Percentiles rank a stretch among this genome's conserved stretches.
Conservation (phyloP, 2,113 vertebrate species). For the Elaphurus davidianus region DNA sequence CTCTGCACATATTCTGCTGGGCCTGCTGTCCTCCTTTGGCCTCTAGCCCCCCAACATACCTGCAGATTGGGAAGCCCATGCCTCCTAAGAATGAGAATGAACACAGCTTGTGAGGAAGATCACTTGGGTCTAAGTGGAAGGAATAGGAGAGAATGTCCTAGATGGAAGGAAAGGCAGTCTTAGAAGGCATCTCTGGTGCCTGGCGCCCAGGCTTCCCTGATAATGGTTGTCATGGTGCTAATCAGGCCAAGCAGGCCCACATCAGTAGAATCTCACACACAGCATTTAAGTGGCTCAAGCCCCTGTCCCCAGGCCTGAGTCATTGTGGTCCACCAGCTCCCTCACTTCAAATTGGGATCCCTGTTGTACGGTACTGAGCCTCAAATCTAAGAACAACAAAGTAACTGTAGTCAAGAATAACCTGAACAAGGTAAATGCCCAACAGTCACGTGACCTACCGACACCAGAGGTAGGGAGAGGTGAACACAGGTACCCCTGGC, state of each 20-base stretch:
- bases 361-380: neutral
- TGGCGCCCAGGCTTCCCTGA: neutral
- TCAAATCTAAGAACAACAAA: neutral
- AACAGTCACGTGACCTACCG: neutral
- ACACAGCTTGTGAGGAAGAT: neutral
- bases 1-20: slow-evolving; percentile 55
- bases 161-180: neutral
- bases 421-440: neutral
- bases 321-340: neutral
- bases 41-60: neutral
- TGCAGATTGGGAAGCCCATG: neutral
- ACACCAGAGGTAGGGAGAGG: neutral
- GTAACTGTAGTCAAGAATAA: neutral
- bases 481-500: neutral
- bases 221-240: neutral
- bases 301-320: neutral
- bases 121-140: neutral
- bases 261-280: neutral
- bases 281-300: neutral
- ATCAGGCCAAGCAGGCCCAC: neutral
- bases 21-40: slow-evolving; percentile 19
- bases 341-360: neutral
- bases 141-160: neutral
- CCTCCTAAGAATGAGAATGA: neutral
- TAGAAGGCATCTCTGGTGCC: neutral